phyloP scores from a whole-genome alignment of 30 jellyfish, hydroid and myxozoan genomes.

The Pelagia noctiluca region DNA sequence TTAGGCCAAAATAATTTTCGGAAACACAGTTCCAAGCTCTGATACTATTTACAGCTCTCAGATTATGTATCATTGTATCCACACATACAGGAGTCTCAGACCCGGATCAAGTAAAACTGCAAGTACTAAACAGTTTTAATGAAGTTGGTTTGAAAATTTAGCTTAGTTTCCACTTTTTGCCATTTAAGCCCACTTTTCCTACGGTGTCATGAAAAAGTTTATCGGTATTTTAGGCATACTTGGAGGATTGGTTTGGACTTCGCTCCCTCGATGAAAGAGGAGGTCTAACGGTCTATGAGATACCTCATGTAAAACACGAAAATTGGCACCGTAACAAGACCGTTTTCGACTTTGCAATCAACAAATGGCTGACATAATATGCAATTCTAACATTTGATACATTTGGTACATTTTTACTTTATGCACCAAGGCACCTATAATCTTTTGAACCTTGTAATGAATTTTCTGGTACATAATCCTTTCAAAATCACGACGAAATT shows the following conservation, averaged over 20 bases:
- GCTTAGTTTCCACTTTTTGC: background rate
- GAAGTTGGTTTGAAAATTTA: no score
- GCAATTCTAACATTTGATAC: background rate
- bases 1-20: no score
- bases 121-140: no score
- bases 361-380: slow-evolving; percentile 58
- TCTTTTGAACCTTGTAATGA: no score
- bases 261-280: slow-evolving; percentile 85
- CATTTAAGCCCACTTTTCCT: background rate
- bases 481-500: no score
- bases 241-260: slow-evolving; percentile 96
- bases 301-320: slow-evolving; percentile 77
- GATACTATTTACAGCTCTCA: no score
- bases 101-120: no score
- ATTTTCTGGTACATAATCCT: no score
- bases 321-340: slow-evolving; percentile 82
- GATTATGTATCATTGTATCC: no score
- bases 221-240: slow-evolving; percentile 51
- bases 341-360: slow-evolving; percentile 70
- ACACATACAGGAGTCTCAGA: no score
- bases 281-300: slow-evolving; percentile 37
- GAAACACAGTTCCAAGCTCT: no score
- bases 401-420: background rate
- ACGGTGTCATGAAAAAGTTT: background rate
- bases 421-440: no score